Conservation (phyloP, 1,140 invertebrate genomes). For the Drosophila nannoptera region DNA sequence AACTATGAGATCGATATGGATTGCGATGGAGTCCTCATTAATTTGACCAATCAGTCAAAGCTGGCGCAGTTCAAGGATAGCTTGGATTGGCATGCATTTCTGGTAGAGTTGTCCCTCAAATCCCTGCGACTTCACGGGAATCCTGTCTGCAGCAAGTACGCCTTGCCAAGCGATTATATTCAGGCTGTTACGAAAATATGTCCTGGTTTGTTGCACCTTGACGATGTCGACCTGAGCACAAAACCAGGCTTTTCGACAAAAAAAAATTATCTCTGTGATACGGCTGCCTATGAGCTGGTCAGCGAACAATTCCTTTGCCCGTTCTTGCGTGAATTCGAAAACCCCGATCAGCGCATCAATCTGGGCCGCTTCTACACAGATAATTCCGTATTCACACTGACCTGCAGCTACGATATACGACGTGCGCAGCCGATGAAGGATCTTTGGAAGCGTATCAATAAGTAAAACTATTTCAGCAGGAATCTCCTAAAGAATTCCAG, state of each 20-base stretch:
- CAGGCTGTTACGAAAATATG: constrained; percentile 79
- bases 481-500: constrained; percentile 44
- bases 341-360: constrained; percentile 27
- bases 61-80: constrained; percentile 49
- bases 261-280: constrained; percentile 63
- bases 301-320: constrained; percentile 50
- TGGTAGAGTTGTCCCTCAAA: constrained; percentile 60
- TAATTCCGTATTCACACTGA: constrained; percentile 60
- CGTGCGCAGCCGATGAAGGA: constrained; percentile 23
- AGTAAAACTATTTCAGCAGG: constrained; percentile 48
- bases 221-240: constrained; percentile 50
- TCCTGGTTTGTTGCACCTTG: constrained; percentile 60
- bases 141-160: constrained; percentile 79
- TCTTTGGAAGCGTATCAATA: constrained; percentile 48
- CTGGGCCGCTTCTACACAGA: constrained; percentile 44
- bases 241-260: constrained; percentile 44
- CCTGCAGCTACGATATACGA: constrained; percentile 48
- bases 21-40: constrained; percentile 55
- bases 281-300: constrained; percentile 58
- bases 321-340: constrained; percentile 54
- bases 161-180: constrained; percentile 78
- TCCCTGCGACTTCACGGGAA: constrained; percentile 80
- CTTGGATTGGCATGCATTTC: constrained; percentile 65
- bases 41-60: constrained; percentile 40
- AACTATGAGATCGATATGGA: constrained; percentile 56